Evolutionary conservation across 2,888 invertebrate genomes (phyloP).

Genomic region (Scelioninae gen. 1): DNA sequence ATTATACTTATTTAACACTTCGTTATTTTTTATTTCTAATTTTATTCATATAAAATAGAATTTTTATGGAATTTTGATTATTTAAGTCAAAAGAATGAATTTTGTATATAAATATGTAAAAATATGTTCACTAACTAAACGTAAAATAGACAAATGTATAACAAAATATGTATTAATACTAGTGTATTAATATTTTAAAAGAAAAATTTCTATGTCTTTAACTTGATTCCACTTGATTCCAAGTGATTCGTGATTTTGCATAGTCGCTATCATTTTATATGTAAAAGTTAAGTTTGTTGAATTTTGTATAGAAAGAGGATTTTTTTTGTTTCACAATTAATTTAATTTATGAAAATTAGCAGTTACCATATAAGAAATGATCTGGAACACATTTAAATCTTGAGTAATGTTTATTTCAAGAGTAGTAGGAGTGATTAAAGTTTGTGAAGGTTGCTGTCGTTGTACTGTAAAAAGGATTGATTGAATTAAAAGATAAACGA

Average conservation of each 20-base stretch:
- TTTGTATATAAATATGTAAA: no score
- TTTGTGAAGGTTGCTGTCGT: conserved; percentile 22
- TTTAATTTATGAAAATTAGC: not conserved
- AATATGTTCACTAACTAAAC: no score
- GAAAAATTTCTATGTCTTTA: conserved; percentile 19
- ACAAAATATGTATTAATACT: not conserved
- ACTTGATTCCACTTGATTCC: conserved; percentile 7
- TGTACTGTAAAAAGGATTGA: not conserved
- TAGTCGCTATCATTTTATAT: conserved; percentile 2
- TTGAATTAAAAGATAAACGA: not conserved
- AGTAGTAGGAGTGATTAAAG: conserved; percentile 20
- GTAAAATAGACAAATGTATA: not conserved
- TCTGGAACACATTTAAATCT: not conserved
- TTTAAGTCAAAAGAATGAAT: no score
- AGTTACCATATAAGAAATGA: not conserved
- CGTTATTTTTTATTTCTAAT: not conserved
- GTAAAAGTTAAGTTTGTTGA: conserved; percentile 14
- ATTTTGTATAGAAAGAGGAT: conserved; percentile 18
- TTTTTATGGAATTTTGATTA: conserved; percentile 6
- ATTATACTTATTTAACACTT: conserved; percentile 13
- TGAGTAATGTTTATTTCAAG: not conserved
- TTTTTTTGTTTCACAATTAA: not conserved
- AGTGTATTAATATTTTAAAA: not conserved
- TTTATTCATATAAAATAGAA: not conserved
- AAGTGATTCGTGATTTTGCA: not conserved